phyloP scores from a whole-genome alignment of 1,140 invertebrate genomes.

The Halotydeus destructor region DNA sequence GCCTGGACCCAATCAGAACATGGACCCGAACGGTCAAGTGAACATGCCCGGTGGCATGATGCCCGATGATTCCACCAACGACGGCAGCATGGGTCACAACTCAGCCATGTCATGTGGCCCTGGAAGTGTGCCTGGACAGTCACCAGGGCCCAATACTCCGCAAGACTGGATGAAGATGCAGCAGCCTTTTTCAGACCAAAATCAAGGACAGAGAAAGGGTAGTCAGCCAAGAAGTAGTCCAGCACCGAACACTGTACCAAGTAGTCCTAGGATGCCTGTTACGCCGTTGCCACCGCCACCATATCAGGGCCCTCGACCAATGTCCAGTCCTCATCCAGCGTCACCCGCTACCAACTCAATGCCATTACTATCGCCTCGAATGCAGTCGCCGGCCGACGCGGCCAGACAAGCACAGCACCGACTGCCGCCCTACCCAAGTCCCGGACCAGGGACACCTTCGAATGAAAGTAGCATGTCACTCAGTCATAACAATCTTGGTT shows the following conservation, averaged over 20 bases:
- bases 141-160: slow-evolving; percentile 18
- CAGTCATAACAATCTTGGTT: not conserved
- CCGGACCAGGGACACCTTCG: slow-evolving; percentile 24
- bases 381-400: slow-evolving; percentile 17
- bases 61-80: not conserved
- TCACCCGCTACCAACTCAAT: slow-evolving; percentile 22
- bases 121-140: not conserved
- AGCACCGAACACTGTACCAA: slow-evolving; percentile 18
- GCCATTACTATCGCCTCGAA: slow-evolving; percentile 25
- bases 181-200: slow-evolving; percentile 25
- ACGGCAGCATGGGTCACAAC: not conserved
- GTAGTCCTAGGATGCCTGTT: slow-evolving; percentile 33
- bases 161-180: slow-evolving; percentile 63
- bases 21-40: not conserved
- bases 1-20: not conserved
- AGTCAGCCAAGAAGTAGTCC: slow-evolving; percentile 14
- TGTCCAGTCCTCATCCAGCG: slow-evolving; percentile 38
- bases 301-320: slow-evolving; percentile 54
- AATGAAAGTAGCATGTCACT: slow-evolving; percentile 12
- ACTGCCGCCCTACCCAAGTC: slow-evolving; percentile 35
- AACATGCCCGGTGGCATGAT: slow-evolving; percentile 2
- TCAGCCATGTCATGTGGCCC: not conserved
- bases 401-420: slow-evolving; percentile 8
- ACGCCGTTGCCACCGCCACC: slow-evolving; percentile 61
- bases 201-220: slow-evolving; percentile 8